Evolutionary conservation across 2,797 vertebrate species (phyloP).

Genomic region (Siniperca obscura): DNA sequence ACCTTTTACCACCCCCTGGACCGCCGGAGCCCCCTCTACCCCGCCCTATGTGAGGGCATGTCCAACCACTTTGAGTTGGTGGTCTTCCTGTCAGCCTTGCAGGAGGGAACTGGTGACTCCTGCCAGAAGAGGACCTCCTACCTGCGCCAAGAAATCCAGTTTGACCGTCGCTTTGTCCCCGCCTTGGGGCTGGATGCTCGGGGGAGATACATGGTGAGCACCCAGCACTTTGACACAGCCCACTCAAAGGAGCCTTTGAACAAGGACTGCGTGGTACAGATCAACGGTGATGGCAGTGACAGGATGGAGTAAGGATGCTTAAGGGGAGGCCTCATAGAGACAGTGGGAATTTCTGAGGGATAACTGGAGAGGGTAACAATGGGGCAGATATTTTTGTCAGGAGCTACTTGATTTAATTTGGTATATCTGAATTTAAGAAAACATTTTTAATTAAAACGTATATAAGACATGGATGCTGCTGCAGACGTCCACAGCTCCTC

Average conservation of each 20-base stretch:
- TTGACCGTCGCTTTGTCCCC: conserved; percentile 89
- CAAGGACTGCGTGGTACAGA: conserved; percentile 91
- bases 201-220: conserved; percentile 90
- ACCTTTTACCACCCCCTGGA: conserved; percentile 92
- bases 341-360: conserved; percentile 18
- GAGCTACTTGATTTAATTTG: conserved; percentile 39
- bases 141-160: conserved; percentile 92
- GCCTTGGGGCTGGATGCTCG: conserved; percentile 85
- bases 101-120: conserved; percentile 94
- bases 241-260: conserved; percentile 82
- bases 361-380: conserved; percentile 1
- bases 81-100: conserved; percentile 92
- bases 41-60: conserved; percentile 86
- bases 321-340: conserved; percentile 12
- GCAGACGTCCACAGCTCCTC: conserved; percentile 8
- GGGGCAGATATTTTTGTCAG: conserved; percentile 39
- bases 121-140: conserved; percentile 98
- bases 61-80: conserved; percentile 92
- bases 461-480: conserved; percentile 30
- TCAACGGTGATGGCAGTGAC: conserved; percentile 90
- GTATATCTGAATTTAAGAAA: conserved; percentile 41
- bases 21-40: conserved; percentile 89
- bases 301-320: conserved; percentile 74
- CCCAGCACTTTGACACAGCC: conserved; percentile 91
- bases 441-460: conserved; percentile 40